Evolutionary conservation across 2,797 vertebrate genomes (phyloP).

Genomic region (Micrastur ruficollis): DNA sequence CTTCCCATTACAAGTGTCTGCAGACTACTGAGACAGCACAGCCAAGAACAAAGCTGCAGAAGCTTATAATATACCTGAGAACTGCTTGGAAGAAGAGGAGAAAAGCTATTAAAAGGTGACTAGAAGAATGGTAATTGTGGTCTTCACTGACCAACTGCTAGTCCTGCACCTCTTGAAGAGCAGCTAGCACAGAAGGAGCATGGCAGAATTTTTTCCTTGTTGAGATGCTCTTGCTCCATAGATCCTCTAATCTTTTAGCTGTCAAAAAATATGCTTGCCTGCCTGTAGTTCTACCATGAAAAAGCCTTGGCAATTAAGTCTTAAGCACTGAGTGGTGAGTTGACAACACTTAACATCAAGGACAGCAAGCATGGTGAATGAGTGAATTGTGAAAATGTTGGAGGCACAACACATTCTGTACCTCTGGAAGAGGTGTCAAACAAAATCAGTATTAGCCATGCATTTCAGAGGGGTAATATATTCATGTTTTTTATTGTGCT

Average conservation of each 20-base stretch:
- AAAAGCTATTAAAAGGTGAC: neutral
- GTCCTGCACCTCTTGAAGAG: neutral
- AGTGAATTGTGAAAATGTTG: neutral
- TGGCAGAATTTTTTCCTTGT: fast-evolving
- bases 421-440: slow-evolving; percentile 14
- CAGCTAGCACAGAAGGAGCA: neutral
- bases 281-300: neutral
- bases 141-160: neutral
- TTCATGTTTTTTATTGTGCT: slow-evolving; percentile 78
- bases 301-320: neutral
- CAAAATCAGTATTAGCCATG: slow-evolving; percentile 41
- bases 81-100: neutral
- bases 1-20: neutral
- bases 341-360: neutral
- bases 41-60: neutral
- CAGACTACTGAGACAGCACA: neutral
- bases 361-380: neutral
- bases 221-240: neutral
- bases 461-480: slow-evolving; percentile 12
- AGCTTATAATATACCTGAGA: neutral
- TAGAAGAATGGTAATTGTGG: neutral
- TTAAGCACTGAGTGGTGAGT: neutral
- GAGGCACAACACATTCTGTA: neutral
- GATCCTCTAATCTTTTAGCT: neutral
- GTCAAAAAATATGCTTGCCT: neutral